Conservation (phyloP, 35 echinoderm and acorn worm genomes). For the Apostichopus californicus region DNA sequence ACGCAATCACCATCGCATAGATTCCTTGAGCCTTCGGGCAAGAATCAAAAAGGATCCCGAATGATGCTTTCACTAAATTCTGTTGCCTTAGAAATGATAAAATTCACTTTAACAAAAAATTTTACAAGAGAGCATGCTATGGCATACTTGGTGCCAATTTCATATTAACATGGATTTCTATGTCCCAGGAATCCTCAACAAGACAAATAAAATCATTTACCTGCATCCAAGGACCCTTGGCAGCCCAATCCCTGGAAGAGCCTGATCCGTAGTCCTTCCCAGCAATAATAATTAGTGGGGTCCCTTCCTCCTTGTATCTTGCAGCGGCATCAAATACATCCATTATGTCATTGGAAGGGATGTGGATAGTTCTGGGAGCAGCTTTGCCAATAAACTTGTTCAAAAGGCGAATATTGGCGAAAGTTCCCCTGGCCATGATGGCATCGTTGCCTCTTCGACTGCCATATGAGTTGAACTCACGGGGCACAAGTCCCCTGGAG, state of each 20-base stretch:
- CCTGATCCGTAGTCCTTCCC: conserved; percentile 97
- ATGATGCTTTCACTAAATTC: no score
- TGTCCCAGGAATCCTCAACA: no score
- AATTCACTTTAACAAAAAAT: no score
- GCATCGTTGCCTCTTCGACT: conserved; percentile 97
- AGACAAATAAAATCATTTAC: conserved; percentile 39
- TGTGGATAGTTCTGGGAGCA: conserved; percentile 86
- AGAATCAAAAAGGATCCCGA: no score
- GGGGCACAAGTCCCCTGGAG: conserved; percentile 70
- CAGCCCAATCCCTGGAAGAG: conserved; percentile 98
- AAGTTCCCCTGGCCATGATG: conserved; percentile 97
- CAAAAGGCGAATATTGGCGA: conserved; percentile 93
- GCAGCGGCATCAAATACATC: conserved; percentile 94
- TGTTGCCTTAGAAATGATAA: no score
- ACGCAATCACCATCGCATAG: no score
- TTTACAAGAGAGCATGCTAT: no score
- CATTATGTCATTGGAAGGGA: conserved; percentile 81
- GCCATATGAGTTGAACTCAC: conserved; percentile 99
- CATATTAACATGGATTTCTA: no score
- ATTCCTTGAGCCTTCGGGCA: no score
- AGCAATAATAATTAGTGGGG: conserved; percentile 70
- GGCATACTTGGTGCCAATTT: no score
- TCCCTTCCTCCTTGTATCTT: conserved; percentile 63
- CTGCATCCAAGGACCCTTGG: conserved; percentile 98
- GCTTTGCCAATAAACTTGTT: conserved; percentile 98